Evolutionary conservation across 2,797 vertebrate genomes (phyloP), one percentile per base, ranked within the genome.

Genomic region (Ctenopoma multispine): DNA sequence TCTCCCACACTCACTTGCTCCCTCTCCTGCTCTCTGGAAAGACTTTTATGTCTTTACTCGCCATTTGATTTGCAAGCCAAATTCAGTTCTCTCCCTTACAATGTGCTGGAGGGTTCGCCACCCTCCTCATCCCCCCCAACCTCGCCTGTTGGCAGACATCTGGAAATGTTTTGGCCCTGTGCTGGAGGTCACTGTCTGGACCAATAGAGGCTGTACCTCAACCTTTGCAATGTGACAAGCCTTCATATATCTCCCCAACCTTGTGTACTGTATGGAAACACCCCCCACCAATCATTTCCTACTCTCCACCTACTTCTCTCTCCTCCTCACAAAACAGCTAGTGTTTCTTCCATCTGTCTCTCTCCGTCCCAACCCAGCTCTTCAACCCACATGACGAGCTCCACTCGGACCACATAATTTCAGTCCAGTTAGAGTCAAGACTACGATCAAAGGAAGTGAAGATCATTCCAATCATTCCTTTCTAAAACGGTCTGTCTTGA

Each of bases 161-260:
- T 93, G 92, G 92, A 92, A 92, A 73, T 87, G 87, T 48, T 93
- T 90, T 82, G 81, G 88, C 61, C 69, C 82, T 15, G 68, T 20
- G 63, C 81, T 89, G 87, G 85, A 90, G 90, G 90, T 90, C 90
- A 89, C 72, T 90, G 90, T 92, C 90, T 91, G 79, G 75, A 83
- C 89, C 91, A 90, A 91, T 92, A 86, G 77, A 88, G 81, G 78
- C 81, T 69, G 38, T 66, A 75, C 61, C 81, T 87, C 89, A 85
- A 62, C 88, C 86, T 84, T 75, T 65, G 57, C 79, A 49, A 74
- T 81, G 85, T 91, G 92, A 93, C 90, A 93, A 79, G 87, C 36
- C 82, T 80, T 86, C 87, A 90, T 89, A 91, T 88, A 89, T 88
- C 81, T 88, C 67, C 50, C 57, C 29, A 63, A 75, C 76, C 75